phyloP scores from a whole-genome alignment of 1,140 invertebrate genomes.

The Eumaeus atala region DNA sequence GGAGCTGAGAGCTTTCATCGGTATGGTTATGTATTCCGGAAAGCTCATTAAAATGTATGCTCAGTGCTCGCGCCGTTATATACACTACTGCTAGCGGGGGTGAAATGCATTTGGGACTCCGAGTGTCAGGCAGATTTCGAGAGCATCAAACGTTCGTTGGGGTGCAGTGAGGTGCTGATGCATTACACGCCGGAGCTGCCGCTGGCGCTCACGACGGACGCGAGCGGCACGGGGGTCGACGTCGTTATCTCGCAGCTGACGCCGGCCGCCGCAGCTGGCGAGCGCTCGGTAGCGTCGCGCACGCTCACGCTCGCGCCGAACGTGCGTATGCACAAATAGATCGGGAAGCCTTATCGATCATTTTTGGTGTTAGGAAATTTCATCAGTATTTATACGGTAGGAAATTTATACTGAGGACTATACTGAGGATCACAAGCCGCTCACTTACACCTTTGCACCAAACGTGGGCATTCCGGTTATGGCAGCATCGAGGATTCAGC shows the following conservation, averaged over 20 bases:
- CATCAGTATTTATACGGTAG: too few species aligned
- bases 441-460: too few species aligned
- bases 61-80: conserved; percentile 22
- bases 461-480: too few species aligned
- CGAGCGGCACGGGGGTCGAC: conserved; percentile 20
- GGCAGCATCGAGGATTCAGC: too few species aligned
- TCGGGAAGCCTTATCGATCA: too few species aligned
- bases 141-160: conserved; percentile 15
- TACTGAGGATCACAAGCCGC: too few species aligned
- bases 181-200: conserved; percentile 21
- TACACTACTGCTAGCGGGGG: conserved; percentile 17
- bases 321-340: too few species aligned
- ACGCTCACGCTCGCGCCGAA: too few species aligned
- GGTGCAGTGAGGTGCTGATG: conserved; percentile 14
- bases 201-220: conserved; percentile 26
- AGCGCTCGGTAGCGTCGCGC: conserved; percentile 12
- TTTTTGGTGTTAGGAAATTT: too few species aligned
- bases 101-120: conserved; percentile 14
- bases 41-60: conserved; percentile 24
- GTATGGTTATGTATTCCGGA: conserved; percentile 22
- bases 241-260: conserved; percentile 32
- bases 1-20: conserved; percentile 22
- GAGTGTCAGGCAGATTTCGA: conserved; percentile 13
- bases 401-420: too few species aligned
- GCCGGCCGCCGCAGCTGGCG: too few species aligned